Base-by-base conservation (phyloP, 2,888 invertebrate genomes). In the Eristalis pertinax region DNA sequence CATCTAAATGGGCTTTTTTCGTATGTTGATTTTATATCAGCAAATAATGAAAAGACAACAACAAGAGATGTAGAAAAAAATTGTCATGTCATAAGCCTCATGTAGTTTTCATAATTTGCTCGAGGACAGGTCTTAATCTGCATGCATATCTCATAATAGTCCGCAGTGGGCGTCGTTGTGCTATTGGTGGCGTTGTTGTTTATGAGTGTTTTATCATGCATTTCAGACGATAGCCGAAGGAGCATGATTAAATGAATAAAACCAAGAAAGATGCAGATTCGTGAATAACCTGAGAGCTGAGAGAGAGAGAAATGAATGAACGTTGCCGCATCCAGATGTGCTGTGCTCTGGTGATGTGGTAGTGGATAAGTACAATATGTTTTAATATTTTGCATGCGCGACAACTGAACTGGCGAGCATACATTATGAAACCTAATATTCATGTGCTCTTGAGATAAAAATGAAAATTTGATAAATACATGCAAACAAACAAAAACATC, bases 181-280 rank as follows among this genome's bases (percentile, higher is more conserved):
- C 60, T 79, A 43, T 43, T 43, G 43, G 43, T 43, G 43, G 43
- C 50, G 50, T 50, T 50, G 50, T 50, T 72, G 32, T 70, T 35
- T 43, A 19, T 19, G 50, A 50, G 50, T 64, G 22, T 56, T 73
- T 68, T 38, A 73, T 62, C 67, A 73, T 73, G 60, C 32, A 67
- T 43, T 70, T 70, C 41, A 72, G 72, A 64, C 69, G 43, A 79
- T 29, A 32, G 56, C 69, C 67, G 68, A 74, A 67, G 68, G 65
- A 79, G 72, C 79, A 60, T 43, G 32, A 58, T 81, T 75, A 69
- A 67, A 85, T 69, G 58, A 81, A 67, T 50, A 70, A 84, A 70
- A 67, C 35, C 58, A 56, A 43, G 80, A 19, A 85, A 85, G 69
- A 81, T 85, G 85, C 85, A 85, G 63, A 73, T 80, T 77, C 60